These are phyloP conservation scores for Phalacrocorax carbo DNA, from an alignment of 2,113 vertebrate genomes.

Conservation along the genomic window DNA sequence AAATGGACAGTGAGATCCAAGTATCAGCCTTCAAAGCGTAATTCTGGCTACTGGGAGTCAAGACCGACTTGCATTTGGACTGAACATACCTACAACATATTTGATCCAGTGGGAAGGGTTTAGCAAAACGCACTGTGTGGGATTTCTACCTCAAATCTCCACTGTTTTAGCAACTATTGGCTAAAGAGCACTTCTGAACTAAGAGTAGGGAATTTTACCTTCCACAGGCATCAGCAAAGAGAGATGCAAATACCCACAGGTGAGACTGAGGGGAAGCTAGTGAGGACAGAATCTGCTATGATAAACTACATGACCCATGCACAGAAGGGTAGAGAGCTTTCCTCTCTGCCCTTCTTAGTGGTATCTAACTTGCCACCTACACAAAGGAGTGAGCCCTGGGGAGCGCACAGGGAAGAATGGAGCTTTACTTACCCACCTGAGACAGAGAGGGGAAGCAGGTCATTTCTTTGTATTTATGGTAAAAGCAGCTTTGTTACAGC, in stretches of 20 bases:
- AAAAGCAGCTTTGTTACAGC: conserved; percentile 29
- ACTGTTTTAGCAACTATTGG: not conserved
- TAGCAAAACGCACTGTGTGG: not conserved
- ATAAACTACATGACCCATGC: not conserved
- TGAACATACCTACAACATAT: not conserved
- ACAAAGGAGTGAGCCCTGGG: not conserved
- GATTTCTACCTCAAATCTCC: not conserved
- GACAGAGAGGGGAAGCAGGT: not conserved
- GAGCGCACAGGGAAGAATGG: not conserved
- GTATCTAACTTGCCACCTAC: not conserved
- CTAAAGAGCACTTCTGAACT: not conserved
- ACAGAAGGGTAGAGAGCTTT: not conserved
- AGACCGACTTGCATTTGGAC: not conserved
- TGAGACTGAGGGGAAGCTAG: not conserved
- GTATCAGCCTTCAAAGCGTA: not conserved
- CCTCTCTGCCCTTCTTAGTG: not conserved
- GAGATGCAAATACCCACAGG: not conserved
- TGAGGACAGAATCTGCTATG: not conserved
- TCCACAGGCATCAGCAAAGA: not conserved
- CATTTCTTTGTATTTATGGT: not conserved
- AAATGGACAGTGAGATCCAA: not conserved
- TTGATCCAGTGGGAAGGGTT: not conserved
- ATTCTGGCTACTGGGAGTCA: not conserved
- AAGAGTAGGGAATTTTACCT: not conserved
- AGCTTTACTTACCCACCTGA: conserved; percentile 20